Evolutionary conservation across 2,888 invertebrate genomes (phyloP).

Genomic region (Sarcophaga carnaria): DNA sequence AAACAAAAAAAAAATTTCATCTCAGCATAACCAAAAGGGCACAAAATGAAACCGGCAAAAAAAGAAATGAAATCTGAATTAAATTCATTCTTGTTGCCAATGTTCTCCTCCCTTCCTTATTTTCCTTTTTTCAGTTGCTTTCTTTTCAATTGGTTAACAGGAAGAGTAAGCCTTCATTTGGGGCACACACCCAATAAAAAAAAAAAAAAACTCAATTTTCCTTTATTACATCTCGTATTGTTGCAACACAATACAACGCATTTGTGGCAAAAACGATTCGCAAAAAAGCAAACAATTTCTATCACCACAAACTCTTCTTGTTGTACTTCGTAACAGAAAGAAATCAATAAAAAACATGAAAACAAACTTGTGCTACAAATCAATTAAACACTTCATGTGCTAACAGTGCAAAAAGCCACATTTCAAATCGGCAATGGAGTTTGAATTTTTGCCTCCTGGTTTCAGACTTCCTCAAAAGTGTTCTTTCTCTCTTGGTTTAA

Average conservation of each 20-base stretch:
- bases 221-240: constrained; percentile 62
- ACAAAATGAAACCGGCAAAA: constrained; percentile 18
- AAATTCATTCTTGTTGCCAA: constrained; percentile 62
- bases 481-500: too few species aligned
- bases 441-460: neutral
- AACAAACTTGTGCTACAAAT: constrained; percentile 64
- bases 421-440: constrained; percentile 30
- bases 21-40: constrained; percentile 51
- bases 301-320: constrained; percentile 27
- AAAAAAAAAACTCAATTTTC: constrained; percentile 44
- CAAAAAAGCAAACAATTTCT: constrained; percentile 1
- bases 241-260: constrained; percentile 37
- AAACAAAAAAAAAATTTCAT: constrained; percentile 21
- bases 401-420: constrained; percentile 58
- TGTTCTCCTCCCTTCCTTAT: neutral
- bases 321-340: constrained; percentile 22
- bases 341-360: too few species aligned
- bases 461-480: neutral
- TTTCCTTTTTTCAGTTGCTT: neutral
- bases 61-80: constrained; percentile 30
- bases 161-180: constrained; percentile 56
- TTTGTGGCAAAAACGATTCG: neutral
- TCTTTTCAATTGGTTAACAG: constrained; percentile 61
- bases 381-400: constrained; percentile 66
- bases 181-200: neutral